Percentiles rank a stretch among this genome's conserved stretches.
Evolutionary conservation across 2,797 vertebrate species (phyloP).

Genomic region (Pelobates cultripes): DNA sequence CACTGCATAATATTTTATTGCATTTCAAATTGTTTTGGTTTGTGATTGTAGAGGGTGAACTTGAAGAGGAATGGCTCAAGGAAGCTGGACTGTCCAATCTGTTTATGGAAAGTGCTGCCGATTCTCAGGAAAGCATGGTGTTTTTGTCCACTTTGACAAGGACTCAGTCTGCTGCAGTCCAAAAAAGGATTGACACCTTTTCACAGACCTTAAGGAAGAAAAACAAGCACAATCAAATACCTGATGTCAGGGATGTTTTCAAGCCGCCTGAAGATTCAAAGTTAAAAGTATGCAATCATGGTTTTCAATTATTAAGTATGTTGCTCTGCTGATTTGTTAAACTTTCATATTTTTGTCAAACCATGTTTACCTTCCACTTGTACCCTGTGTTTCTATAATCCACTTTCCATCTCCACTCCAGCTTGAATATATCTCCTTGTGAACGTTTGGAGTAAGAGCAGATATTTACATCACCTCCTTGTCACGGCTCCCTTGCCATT

Average conservation of each 20-base stretch:
- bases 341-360: too few relatives aligned
- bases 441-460: too few relatives aligned
- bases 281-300: conserved; percentile 69
- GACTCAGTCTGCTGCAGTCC: conserved; percentile 89
- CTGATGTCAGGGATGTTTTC: conserved; percentile 96
- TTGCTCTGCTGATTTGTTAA: too few relatives aligned
- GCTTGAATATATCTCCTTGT: too few relatives aligned
- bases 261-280: conserved; percentile 74
- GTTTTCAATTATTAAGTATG: too few relatives aligned
- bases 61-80: conserved; percentile 94
- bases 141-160: conserved; percentile 89
- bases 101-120: conserved; percentile 78
- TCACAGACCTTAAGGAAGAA: conserved; percentile 88
- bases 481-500: too few relatives aligned
- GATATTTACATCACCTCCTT: too few relatives aligned
- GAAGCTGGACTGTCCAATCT: conserved; percentile 89
- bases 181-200: conserved; percentile 83
- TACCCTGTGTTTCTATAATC: too few relatives aligned
- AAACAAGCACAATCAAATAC: conserved; percentile 87
- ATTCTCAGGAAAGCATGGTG: conserved; percentile 83
- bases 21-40: neutral
- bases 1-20: too few relatives aligned
- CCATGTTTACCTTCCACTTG: too few relatives aligned
- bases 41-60: conserved; percentile 84
- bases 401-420: too few relatives aligned